Conservation (phyloP, 2,888 invertebrate genomes). For the Trissolcus brochymenae region DNA sequence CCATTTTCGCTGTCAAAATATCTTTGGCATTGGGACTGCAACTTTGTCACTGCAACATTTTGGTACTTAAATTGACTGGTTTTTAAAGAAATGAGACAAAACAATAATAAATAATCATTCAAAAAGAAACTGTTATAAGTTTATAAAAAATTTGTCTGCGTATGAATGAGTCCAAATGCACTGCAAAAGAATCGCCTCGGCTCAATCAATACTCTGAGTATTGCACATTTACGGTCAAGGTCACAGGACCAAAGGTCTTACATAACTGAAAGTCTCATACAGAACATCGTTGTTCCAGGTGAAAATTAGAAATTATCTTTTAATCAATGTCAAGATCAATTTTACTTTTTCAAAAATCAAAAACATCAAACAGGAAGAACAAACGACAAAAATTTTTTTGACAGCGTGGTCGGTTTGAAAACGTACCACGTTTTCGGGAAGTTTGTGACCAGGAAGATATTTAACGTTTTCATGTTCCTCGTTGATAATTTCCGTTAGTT, state of each 20-base stretch:
- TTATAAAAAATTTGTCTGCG: slow-evolving; percentile 4
- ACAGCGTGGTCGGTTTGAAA: not conserved
- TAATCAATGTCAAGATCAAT: not conserved
- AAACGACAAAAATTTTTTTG: not conserved
- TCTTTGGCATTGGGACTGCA: no score
- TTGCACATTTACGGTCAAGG: slow-evolving; percentile 43
- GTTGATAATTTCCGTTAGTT: slow-evolving; percentile 98
- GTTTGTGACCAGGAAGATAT: slow-evolving; percentile 95
- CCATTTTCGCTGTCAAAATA: no score
- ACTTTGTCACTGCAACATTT: no score
- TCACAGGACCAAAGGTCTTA: slow-evolving; percentile 38
- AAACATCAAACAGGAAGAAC: not conserved
- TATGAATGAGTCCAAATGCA: slow-evolving; percentile 19
- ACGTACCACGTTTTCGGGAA: slow-evolving; percentile 97
- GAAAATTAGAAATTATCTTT: not conserved
- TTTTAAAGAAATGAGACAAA: no score
- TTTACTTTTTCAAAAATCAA: no score
- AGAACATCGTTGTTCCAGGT: not conserved
- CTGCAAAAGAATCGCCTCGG: slow-evolving; percentile 21
- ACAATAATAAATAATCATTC: no score
- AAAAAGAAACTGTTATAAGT: no score
- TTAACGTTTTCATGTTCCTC: slow-evolving; percentile 98
- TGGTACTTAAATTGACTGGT: no score
- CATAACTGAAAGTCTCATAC: not conserved
- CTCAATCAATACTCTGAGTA: slow-evolving; percentile 41